These are phyloP conservation scores for Cremastinae sp. DNA, from an alignment of 2,888 invertebrate species.

Conservation along the genomic window DNA sequence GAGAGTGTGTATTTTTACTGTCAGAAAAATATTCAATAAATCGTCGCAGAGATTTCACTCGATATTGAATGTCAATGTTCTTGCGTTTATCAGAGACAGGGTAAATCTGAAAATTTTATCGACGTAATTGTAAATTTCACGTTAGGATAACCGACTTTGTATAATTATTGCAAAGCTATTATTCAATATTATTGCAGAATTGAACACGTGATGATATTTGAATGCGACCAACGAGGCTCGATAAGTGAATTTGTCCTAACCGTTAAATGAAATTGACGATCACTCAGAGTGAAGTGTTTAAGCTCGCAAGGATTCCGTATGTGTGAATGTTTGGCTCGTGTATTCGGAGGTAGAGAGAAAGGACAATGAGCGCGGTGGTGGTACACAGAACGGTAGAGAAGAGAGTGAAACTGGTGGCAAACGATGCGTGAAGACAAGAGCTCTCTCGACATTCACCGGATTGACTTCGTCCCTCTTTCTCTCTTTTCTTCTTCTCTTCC, in stretches of 20 bases:
- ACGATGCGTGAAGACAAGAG: slow-evolving; percentile 61
- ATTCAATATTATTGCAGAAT: no score
- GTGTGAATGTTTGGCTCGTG: slow-evolving; percentile 10
- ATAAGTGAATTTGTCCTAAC: slow-evolving; percentile 9
- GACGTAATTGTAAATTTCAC: background rate
- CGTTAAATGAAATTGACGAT: slow-evolving; percentile 16
- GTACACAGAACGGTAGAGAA: slow-evolving; percentile 49
- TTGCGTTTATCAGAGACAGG: slow-evolving; percentile 38
- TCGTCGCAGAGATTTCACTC: slow-evolving; percentile 39
- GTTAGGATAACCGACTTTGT: slow-evolving; percentile 1
- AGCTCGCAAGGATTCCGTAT: slow-evolving; percentile 21
- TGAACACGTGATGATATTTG: background rate
- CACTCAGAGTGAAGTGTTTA: slow-evolving; percentile 27
- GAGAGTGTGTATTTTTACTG: slow-evolving; percentile 25
- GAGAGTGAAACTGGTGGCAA: slow-evolving; percentile 60
- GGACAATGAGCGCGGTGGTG: slow-evolving; percentile 50
- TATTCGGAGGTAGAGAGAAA: slow-evolving; percentile 41
- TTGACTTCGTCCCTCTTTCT: slow-evolving; percentile 53
- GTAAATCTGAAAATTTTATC: slow-evolving; percentile 41
- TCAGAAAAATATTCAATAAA: slow-evolving; percentile 49
- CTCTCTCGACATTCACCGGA: slow-evolving; percentile 58
- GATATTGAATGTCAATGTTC: slow-evolving; percentile 50
- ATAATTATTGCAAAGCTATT: no score
- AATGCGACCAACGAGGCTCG: background rate
- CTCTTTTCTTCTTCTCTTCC: slow-evolving; percentile 19